phyloP scores from a whole-genome alignment of 1,140 invertebrate genomes.

The Zaprionus africanus region DNA sequence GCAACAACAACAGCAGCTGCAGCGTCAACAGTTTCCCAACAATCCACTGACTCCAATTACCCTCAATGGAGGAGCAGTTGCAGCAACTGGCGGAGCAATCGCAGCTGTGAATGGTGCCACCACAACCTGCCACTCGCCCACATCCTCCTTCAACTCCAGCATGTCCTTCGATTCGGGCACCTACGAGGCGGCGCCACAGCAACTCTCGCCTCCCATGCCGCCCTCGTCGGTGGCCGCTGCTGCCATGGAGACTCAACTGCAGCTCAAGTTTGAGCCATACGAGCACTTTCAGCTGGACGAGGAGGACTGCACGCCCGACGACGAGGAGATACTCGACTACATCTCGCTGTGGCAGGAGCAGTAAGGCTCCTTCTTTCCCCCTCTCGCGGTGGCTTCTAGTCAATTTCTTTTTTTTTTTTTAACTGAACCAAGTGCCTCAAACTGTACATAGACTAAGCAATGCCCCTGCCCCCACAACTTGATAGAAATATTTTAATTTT shows the following conservation, averaged over 20 bases:
- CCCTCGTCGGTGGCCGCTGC: slow-evolving; percentile 53
- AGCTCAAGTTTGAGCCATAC: slow-evolving; percentile 87
- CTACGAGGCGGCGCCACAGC: slow-evolving; percentile 79
- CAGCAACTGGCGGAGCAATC: not conserved
- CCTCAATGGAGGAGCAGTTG: slow-evolving; percentile 58
- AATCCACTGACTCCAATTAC: slow-evolving; percentile 66
- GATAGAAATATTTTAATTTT: slow-evolving; percentile 5
- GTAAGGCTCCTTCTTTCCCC: slow-evolving; percentile 66
- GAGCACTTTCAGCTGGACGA: slow-evolving; percentile 89
- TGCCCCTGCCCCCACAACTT: not conserved
- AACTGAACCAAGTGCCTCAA: slow-evolving; percentile 74
- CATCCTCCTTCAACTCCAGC: slow-evolving; percentile 93
- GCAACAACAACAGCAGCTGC: slow-evolving; percentile 76
- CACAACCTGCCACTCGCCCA: slow-evolving; percentile 87
- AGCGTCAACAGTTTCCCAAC: slow-evolving; percentile 68
- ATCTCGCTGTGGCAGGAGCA: slow-evolving; percentile 94
- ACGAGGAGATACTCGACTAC: slow-evolving; percentile 95
- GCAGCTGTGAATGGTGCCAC: not conserved
- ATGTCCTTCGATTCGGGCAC: slow-evolving; percentile 86
- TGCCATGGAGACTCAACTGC: slow-evolving; percentile 55
- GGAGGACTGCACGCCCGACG: slow-evolving; percentile 91
- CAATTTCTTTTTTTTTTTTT: slow-evolving; percentile 45
- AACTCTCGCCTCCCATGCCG: slow-evolving; percentile 48
- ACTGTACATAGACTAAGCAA: slow-evolving; percentile 64
- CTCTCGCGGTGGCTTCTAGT: slow-evolving; percentile 65